phyloP scores from a whole-genome alignment of 2,113 vertebrate species.

The Cololabis saira region DNA sequence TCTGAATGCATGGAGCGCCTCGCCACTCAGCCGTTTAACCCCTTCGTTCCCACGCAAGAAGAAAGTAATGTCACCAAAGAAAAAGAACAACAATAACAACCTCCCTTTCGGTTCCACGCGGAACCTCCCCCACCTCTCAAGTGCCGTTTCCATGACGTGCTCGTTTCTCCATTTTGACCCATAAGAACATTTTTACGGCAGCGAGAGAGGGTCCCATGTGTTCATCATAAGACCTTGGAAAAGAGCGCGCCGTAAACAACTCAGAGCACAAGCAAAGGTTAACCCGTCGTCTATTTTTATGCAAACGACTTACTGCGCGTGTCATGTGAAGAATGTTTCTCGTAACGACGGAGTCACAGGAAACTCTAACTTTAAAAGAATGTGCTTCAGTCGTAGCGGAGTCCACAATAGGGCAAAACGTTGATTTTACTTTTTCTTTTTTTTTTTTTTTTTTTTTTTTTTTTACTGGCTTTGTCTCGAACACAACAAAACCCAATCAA shows the following conservation, averaged over 20 bases:
- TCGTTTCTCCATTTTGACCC: constrained; percentile 19
- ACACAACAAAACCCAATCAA: too few species aligned
- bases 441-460: too few species aligned
- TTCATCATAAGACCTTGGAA: constrained; percentile 20
- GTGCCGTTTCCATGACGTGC: constrained; percentile 46
- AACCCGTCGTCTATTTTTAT: background rate
- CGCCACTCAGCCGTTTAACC: constrained; percentile 69
- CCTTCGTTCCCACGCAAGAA: constrained; percentile 77
- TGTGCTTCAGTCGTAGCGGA: too few species aligned
- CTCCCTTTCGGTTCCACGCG: constrained; percentile 13
- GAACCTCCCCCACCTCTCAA: background rate
- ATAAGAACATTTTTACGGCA: constrained; percentile 14
- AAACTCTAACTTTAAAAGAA: background rate
- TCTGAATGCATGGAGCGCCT: constrained; percentile 29
- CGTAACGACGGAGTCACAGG: background rate
- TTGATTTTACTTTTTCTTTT: too few species aligned
- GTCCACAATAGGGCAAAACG: too few species aligned
- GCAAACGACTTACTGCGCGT: constrained; percentile 3
- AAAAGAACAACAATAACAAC: constrained; percentile 38
- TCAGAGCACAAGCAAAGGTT: constrained; percentile 11
- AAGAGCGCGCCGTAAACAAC: constrained; percentile 5
- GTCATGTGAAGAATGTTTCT: background rate
- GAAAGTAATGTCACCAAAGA: constrained; percentile 23
- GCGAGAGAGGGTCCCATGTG: constrained; percentile 7
- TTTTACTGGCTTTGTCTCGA: too few species aligned